Percentiles rank a stretch among this genome's conserved stretches.
Conservation (phyloP, 2,797 vertebrate genomes). For the Poecilia gillii region DNA sequence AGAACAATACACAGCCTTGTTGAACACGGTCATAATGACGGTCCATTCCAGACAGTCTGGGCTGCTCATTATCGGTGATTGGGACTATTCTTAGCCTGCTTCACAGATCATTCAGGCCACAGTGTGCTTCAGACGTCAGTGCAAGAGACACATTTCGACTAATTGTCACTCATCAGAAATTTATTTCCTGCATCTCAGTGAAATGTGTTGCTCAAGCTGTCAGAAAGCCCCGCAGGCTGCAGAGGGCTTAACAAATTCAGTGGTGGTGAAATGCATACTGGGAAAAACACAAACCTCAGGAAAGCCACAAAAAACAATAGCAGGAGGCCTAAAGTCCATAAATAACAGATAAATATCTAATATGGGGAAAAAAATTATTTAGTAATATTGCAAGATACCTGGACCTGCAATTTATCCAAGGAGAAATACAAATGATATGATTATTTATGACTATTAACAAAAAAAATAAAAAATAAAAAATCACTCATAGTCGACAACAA, state of each 20-base stretch:
- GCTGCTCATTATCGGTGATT: constrained; percentile 21
- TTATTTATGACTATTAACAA: background rate
- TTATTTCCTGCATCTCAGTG: constrained; percentile 2
- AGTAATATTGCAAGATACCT: background rate
- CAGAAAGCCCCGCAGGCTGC: constrained; percentile 3
- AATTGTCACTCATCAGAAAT: constrained; percentile 22
- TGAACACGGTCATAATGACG: constrained; percentile 11
- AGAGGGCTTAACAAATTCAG: background rate
- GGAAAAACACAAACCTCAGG: background rate
- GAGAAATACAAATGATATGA: background rate
- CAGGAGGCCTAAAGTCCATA: background rate
- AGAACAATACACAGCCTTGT: background rate
- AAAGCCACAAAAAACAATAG: background rate
- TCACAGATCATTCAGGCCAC: constrained; percentile 12
- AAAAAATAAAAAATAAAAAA: background rate
- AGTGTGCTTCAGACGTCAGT: constrained; percentile 7
- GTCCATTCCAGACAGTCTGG: constrained; percentile 1
- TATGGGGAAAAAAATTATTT: background rate
- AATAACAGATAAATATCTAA: background rate
- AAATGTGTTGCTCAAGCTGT: constrained; percentile 18
- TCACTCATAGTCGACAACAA: constrained; percentile 3
- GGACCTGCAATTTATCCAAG: background rate
- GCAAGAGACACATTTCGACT: constrained; percentile 8
- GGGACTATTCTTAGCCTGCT: constrained; percentile 9
- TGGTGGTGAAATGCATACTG: constrained; percentile 6